Conservation (phyloP, 2,113 vertebrate species). For the Syngnathus floridae region DNA sequence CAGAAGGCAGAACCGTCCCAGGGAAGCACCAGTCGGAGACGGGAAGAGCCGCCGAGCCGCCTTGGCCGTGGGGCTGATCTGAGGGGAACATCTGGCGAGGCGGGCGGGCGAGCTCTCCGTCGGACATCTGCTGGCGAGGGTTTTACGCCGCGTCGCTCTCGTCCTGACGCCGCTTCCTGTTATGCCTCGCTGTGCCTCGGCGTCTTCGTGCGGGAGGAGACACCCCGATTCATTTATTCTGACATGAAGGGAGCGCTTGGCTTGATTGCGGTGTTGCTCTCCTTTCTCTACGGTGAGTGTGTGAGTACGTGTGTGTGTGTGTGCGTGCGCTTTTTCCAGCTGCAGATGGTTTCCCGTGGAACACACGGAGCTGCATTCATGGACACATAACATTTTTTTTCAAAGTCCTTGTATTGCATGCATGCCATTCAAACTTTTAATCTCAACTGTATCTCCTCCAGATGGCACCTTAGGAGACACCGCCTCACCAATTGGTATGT, state of each 20-base stretch:
- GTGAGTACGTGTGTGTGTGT: constrained; percentile 17
- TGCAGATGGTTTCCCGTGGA: constrained; percentile 35
- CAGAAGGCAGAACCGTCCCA: constrained; percentile 55
- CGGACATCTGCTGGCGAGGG: constrained; percentile 70
- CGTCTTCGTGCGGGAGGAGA: constrained; percentile 44
- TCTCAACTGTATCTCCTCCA: constrained; percentile 30
- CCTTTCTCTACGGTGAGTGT: constrained; percentile 70
- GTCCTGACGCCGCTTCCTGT: constrained; percentile 68
- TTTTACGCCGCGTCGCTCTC: constrained; percentile 55
- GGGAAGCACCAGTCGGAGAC: constrained; percentile 52
- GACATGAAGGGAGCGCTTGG: constrained; percentile 73
- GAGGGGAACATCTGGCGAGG: constrained; percentile 68
- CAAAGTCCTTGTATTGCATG: neutral
- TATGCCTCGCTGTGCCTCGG: constrained; percentile 61
- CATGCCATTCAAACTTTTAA: constrained; percentile 12
- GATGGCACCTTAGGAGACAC: constrained; percentile 25
- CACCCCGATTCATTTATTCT: constrained; percentile 62
- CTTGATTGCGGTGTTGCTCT: constrained; percentile 68
- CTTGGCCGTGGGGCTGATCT: constrained; percentile 59
- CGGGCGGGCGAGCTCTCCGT: constrained; percentile 62
- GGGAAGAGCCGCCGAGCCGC: constrained; percentile 54
- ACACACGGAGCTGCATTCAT: neutral
- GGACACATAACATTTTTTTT: neutral
- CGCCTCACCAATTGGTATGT: constrained; percentile 32
- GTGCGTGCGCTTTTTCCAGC: constrained; percentile 28